These are phyloP conservation scores for Eumacrocentrus americanus DNA, from an alignment of 2,888 invertebrate genomes.

Conservation along the genomic window DNA sequence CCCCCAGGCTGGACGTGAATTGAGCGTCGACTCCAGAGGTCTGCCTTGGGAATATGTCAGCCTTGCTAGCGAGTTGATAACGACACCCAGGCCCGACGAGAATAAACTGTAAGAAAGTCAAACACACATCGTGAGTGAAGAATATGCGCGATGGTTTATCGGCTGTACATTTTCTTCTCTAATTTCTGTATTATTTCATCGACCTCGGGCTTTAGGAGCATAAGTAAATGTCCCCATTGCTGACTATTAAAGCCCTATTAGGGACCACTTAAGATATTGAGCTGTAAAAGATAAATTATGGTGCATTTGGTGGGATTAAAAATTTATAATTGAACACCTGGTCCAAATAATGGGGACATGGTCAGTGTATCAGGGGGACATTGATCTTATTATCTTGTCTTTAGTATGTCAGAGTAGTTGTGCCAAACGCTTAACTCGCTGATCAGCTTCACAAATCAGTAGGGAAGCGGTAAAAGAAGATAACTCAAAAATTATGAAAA, in stretches of 20 bases:
- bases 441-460: no score
- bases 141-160: conserved; percentile 3
- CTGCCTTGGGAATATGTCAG: conserved; percentile 64
- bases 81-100: conserved; percentile 50
- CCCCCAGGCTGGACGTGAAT: conserved; percentile 54
- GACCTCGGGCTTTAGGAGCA: neutral
- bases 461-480: no score
- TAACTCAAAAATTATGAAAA: no score
- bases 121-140: conserved; percentile 21
- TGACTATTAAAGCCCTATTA: no score
- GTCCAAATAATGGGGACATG: no score
- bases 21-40: conserved; percentile 57
- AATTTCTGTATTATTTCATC: neutral
- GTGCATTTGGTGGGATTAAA: no score
- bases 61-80: conserved; percentile 55
- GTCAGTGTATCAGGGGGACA: no score
- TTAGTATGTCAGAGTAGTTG: neutral
- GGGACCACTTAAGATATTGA: no score
- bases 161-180: neutral
- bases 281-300: no score
- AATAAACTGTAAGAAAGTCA: conserved; percentile 52
- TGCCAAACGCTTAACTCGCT: neutral
- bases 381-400: no score
- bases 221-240: no score
- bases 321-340: no score